Conservation (phyloP, 2,888 invertebrate genomes). For the Tillus elongatus region DNA sequence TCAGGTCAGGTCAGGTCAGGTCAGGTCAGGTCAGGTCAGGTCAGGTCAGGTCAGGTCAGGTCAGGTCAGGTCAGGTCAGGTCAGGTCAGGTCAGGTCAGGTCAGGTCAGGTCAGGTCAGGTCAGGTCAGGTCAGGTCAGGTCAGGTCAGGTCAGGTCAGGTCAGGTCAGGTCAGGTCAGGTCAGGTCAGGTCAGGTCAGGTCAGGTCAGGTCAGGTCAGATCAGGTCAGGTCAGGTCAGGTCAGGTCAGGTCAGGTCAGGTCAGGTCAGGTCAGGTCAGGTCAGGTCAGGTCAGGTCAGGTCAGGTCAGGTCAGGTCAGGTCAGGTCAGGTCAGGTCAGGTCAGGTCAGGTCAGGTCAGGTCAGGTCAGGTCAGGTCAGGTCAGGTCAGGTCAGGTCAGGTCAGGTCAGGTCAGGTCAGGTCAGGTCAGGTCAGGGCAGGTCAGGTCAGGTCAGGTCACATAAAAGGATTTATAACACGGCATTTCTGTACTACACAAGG, state of each 20-base stretch:
- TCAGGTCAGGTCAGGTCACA: too few relatives aligned
- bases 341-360: conserved; percentile 4
- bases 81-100: too few relatives aligned
- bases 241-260: conserved; percentile 4
- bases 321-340: conserved; percentile 4
- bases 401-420: conserved; percentile 4
- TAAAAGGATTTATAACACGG: too few relatives aligned
- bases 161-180: conserved; percentile 4
- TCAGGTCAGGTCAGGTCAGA: conserved; percentile 4
- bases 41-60: too few relatives aligned
- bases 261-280: conserved; percentile 4
- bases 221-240: conserved; percentile 4
- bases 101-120: too few relatives aligned
- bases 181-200: conserved; percentile 4
- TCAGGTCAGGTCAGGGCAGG: conserved; percentile 3
- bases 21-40: too few relatives aligned
- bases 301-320: conserved; percentile 4
- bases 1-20: too few relatives aligned
- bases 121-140: too few relatives aligned
- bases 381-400: conserved; percentile 4
- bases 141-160: too few relatives aligned
- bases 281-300: conserved; percentile 4
- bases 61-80: too few relatives aligned
- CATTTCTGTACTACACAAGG: too few relatives aligned
- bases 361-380: conserved; percentile 4